phyloP scores from a whole-genome alignment of 2,113 vertebrate species.

The Petrocephalus zakoni region DNA sequence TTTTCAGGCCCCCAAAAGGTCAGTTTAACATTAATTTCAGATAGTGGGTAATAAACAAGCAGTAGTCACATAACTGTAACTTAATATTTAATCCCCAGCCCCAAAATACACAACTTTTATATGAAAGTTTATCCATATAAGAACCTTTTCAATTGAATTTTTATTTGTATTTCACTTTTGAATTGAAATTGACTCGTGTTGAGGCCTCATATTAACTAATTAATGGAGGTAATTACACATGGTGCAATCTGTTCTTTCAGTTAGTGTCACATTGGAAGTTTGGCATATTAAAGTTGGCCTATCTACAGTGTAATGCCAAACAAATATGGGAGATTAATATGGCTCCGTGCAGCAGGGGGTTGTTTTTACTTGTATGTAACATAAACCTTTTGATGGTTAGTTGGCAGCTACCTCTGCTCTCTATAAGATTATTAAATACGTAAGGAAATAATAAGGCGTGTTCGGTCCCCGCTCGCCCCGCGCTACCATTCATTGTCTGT shows the following conservation, averaged over 20 bases:
- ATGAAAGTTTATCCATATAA: not conserved
- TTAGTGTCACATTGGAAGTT: not conserved
- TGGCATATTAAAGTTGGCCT: not conserved
- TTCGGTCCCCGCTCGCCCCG: not conserved
- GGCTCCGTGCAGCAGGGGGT: not conserved
- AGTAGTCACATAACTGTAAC: not conserved
- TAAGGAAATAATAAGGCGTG: not conserved
- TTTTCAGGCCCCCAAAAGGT: too few species aligned
- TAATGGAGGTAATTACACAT: not conserved
- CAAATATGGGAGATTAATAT: not conserved
- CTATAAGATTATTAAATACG: not conserved
- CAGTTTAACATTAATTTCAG: not conserved
- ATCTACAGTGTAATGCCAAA: not conserved
- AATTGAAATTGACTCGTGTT: not conserved
- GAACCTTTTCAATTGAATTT: not conserved
- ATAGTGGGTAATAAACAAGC: not conserved
- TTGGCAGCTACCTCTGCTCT: not conserved
- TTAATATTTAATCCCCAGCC: not conserved
- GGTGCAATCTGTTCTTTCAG: not conserved
- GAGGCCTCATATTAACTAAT: not conserved
- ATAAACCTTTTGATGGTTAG: not conserved
- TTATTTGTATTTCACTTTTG: not conserved
- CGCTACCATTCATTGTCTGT: not conserved
- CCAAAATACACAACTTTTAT: not conserved
- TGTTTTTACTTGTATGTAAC: not conserved